A percentile compares a stretch with the other conserved stretches of the same genome.
phyloP scores from a whole-genome alignment of 2,888 invertebrate species.

The Lomographa bimaculata region DNA sequence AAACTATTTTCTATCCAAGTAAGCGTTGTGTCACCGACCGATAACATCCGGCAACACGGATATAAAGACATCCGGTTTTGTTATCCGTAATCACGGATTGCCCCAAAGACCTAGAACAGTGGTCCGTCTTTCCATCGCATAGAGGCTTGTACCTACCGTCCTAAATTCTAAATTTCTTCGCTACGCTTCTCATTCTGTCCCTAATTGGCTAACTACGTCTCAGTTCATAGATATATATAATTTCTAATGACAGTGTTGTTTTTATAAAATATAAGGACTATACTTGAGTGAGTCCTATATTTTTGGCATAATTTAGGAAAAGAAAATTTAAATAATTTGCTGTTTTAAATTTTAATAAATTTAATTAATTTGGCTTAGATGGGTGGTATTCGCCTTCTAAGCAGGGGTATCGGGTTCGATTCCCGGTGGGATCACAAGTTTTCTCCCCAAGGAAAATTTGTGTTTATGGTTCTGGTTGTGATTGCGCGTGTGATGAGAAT shows the following conservation, averaged over 20 bases:
- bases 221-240: constrained; percentile 15
- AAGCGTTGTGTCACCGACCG: constrained; percentile 4
- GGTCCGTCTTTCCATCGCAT: constrained; percentile 22
- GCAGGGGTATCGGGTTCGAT: no score
- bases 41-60: constrained; percentile 5
- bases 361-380: no score
- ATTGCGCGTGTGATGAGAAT: no score
- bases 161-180: constrained; percentile 35
- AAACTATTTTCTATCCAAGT: no score
- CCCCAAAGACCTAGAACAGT: constrained; percentile 4
- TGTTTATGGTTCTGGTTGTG: no score
- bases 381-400: no score
- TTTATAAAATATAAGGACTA: constrained; percentile 21
- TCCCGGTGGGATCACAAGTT: no score
- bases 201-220: constrained; percentile 41
- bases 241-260: constrained; percentile 28
- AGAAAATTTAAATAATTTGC: constrained; percentile 14
- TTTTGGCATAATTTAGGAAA: constrained; percentile 2
- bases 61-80: neutral
- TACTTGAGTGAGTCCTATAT: constrained; percentile 17
- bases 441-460: no score
- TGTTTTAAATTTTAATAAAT: no score
- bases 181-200: constrained; percentile 34
- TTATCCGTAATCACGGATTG: constrained; percentile 6
- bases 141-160: constrained; percentile 23